A percentile compares a stretch with the other conserved stretches of the same genome.
Evolutionary conservation across 2,113 vertebrate genomes (phyloP).

Genomic region (Aegithalos caudatus): DNA sequence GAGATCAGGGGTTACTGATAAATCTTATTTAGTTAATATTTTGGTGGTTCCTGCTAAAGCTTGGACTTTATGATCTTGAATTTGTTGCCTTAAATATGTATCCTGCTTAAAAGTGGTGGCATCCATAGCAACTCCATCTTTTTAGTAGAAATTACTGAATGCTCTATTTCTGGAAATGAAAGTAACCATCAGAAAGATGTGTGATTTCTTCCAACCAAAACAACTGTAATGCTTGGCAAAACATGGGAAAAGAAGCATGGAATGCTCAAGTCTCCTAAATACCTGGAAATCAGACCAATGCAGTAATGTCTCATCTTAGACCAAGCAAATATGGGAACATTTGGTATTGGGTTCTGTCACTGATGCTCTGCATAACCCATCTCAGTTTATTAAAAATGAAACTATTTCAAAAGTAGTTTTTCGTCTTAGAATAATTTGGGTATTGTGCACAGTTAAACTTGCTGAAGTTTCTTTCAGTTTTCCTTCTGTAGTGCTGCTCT

Average conservation of each 20-base stretch:
- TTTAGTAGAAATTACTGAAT: background rate
- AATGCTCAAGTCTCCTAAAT: background rate
- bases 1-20: background rate
- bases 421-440: background rate
- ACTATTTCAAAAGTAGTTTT: background rate
- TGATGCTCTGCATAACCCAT: background rate
- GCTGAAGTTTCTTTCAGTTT: background rate
- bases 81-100: background rate
- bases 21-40: background rate
- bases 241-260: background rate
- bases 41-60: background rate
- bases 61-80: background rate
- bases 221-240: background rate
- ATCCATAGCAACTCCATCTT: background rate
- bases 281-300: background rate
- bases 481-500: background rate
- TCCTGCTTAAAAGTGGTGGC: background rate
- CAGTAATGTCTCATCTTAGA: background rate
- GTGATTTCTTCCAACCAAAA: background rate
- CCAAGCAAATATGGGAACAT: accelerated
- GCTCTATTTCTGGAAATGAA: background rate
- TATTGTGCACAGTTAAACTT: background rate
- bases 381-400: background rate
- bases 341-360: background rate
- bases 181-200: background rate